Conservation (phyloP, 2,888 invertebrate genomes). For the Aleiodes leptofemur region DNA sequence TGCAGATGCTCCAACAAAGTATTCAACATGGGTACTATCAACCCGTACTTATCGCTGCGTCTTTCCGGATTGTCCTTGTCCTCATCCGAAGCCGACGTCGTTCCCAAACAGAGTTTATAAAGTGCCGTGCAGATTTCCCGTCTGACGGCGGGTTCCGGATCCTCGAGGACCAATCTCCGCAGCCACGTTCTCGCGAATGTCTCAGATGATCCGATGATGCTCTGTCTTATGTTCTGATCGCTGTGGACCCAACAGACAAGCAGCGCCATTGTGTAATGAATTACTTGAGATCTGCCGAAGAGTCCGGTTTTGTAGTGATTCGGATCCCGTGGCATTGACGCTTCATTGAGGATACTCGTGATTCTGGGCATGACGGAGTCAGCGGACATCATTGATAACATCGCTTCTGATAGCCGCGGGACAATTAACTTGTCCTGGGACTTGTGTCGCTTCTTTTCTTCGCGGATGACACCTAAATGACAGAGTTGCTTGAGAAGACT, state of each 20-base stretch:
- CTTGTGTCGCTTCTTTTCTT: slow-evolving; percentile 73
- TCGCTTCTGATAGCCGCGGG: slow-evolving; percentile 84
- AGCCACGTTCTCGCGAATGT: slow-evolving; percentile 85
- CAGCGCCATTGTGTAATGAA: slow-evolving; percentile 94
- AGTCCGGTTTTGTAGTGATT: slow-evolving; percentile 94
- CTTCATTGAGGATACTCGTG: slow-evolving; percentile 91
- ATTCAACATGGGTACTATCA: slow-evolving; percentile 87
- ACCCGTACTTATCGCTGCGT: slow-evolving; percentile 70
- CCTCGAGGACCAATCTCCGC: slow-evolving; percentile 90
- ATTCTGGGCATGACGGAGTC: slow-evolving; percentile 89
- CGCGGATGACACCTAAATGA: slow-evolving; percentile 86
- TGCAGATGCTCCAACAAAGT: slow-evolving; percentile 88
- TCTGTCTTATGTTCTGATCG: slow-evolving; percentile 85
- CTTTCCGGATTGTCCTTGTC: slow-evolving; percentile 74
- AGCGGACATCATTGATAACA: slow-evolving; percentile 90
- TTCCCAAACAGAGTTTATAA: slow-evolving; percentile 90
- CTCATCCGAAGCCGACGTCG: slow-evolving; percentile 67
- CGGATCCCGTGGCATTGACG: slow-evolving; percentile 86
- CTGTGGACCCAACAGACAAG: slow-evolving; percentile 96
- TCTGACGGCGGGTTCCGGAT: slow-evolving; percentile 93
- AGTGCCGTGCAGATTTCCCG: slow-evolving; percentile 94
- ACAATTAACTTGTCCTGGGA: slow-evolving; percentile 81
- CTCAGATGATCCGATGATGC: slow-evolving; percentile 83
- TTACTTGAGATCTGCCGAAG: slow-evolving; percentile 92
- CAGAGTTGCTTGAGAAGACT: slow-evolving; percentile 90